Base-by-base conservation (phyloP, 1,140 invertebrate genomes). In the Orius laevigatus region DNA sequence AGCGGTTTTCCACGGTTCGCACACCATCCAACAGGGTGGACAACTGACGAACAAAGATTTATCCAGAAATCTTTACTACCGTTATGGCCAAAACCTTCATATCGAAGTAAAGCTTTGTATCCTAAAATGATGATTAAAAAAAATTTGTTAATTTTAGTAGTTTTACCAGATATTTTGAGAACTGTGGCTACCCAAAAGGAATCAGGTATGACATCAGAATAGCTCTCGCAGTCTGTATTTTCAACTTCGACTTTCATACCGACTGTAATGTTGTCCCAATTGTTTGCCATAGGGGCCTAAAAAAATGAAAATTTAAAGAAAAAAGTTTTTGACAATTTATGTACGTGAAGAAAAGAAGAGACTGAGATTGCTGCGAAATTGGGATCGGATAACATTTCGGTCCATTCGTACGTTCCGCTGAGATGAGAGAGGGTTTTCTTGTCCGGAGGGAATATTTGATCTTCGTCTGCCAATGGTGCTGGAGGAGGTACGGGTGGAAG, bases 1-100 rank as follows among this genome's bases (percentile, higher is more conserved):
- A 96, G 67, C 5, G 89, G 88, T 66, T 93, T 93, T 14, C 90
- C 90, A 54, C 90, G 76, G 0, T 85, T 89, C 1, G 92, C 92
- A 70, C 91, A 95, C 92, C 92, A 96, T 12, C 91, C 91, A 35
- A 97, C 89, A 19, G 87, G 87, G 67, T 96, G 89, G 18, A 97
- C 85, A 60, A 88, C 81, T 48, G 86, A 82, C 41, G 85, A 86
- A 66, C 89, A 92, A 16, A 97, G 68, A 59, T 91, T 93, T 1
- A 95, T 79, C 91, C 91, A 97, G 65, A 95, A 95, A 65, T 96
- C 92, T 63, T 88, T 84, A 6, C 79, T 78, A 32, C 72, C 66
- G 66, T 93, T 88, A 56, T 75, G 74, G 1, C 84, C 89, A 66
- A 92, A 95, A 9, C 91, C 92, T 69, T 96, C 92, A 66, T 92